Evolutionary conservation across 2,888 invertebrate species (phyloP), one percentile per base, ranked within the genome.

Genomic region (Bedellia somnulentella): DNA sequence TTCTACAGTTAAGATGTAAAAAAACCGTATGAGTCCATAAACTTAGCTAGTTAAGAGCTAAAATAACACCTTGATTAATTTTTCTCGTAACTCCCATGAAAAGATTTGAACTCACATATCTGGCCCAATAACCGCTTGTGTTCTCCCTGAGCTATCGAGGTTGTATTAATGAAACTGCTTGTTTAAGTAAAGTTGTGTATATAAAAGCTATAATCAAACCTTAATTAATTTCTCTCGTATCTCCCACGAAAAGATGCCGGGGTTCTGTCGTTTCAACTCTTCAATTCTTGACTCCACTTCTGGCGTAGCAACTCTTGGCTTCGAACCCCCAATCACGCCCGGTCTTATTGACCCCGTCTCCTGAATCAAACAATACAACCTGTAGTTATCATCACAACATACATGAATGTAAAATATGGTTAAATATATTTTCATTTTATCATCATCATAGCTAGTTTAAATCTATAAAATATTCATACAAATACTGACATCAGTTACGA

Each of bases 321-420:
- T 95, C 31, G 91, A 92, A 9, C 95, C 95, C 2, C 95, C 93
- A 61, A 93, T 93, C 30, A 93, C 92, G 16, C 95, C 95, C 2
- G 96, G 96, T 35, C 93, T 81, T 45, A 96, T 95, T 47, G 91
- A 92, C 35, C 96, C 96, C 24, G 95, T 96, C 71, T 96, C 94
- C 78, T 90, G 84, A 6, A 5, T 10, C 5, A 10, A 24, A 24
- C 24, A 11, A 18, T 18, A 18, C 18, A 18, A 9, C 18, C 9
- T 18, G 5, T 18, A 18, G 18, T 18, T 18, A 18, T 18, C 9
- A 6, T 18, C 9, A 18, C 9, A 18, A 18, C 18, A 6, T 18
- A 18, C 9, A 9, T 18, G 18, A 18, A 18, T 5, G 5, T 18
- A 18, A 5, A 18, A 6, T 6, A 6, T 18, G 18, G 9, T 6